Percentiles rank a stretch among this genome's conserved stretches.
These are phyloP conservation scores for Pocota personata DNA, from an alignment of 2,888 invertebrate genomes.

Conservation along the genomic window DNA sequence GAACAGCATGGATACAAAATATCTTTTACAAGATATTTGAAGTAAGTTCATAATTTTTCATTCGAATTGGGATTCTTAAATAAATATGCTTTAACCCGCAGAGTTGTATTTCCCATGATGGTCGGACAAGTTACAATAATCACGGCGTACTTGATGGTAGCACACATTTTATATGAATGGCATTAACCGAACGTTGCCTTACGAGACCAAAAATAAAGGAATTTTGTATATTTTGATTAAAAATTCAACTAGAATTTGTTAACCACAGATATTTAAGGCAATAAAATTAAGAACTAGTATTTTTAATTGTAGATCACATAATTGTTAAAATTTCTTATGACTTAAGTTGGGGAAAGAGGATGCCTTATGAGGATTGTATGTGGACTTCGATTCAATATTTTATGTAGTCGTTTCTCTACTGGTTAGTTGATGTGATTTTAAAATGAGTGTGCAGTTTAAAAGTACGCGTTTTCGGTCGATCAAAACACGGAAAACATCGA, in stretches of 20 bases:
- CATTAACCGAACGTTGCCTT: conserved; percentile 73
- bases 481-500: too few relatives aligned
- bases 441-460: too few relatives aligned
- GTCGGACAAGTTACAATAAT: conserved; percentile 87
- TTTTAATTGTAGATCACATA: background rate
- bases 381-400: too few relatives aligned
- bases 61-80: background rate
- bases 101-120: conserved; percentile 93
- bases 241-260: conserved; percentile 18
- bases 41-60: conserved; percentile 83
- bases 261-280: conserved; percentile 43
- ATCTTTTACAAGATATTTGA: conserved; percentile 92
- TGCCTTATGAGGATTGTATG: too few relatives aligned
- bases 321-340: background rate
- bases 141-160: conserved; percentile 87
- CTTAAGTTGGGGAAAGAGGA: too few relatives aligned
- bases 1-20: conserved; percentile 96
- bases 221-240: conserved; percentile 31
- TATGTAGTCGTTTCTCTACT: too few relatives aligned
- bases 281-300: conserved; percentile 43
- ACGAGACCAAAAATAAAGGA: background rate
- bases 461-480: too few relatives aligned
- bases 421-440: too few relatives aligned
- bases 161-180: conserved; percentile 86
- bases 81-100: conserved; percentile 79